Percentiles rank a stretch among this genome's conserved stretches.
These are phyloP conservation scores for Andrena haemorrhoa DNA, from an alignment of 2,888 invertebrate species.

Conservation along the genomic window DNA sequence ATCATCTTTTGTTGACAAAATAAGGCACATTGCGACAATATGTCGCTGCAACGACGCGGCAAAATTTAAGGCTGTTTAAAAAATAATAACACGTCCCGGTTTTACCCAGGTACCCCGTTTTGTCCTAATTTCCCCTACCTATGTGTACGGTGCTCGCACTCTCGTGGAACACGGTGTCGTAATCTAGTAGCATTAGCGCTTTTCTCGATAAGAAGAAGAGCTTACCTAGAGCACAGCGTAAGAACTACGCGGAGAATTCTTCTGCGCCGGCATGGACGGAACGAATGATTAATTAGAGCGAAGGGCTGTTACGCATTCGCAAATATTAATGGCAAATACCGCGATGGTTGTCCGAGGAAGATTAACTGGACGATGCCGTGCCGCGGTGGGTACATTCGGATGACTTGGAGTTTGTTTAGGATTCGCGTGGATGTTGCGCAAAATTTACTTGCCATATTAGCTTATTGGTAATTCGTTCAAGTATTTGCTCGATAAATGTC, in stretches of 20 bases:
- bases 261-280: neutral
- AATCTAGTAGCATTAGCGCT: neutral
- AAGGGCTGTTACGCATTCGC: conserved; percentile 39
- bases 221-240: no score
- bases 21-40: no score
- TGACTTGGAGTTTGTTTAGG: conserved; percentile 65
- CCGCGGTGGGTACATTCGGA: conserved; percentile 60
- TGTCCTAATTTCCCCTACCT: no score
- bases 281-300: conserved; percentile 26
- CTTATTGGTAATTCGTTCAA: conserved; percentile 52
- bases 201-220: no score
- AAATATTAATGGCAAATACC: conserved; percentile 69
- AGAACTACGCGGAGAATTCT: neutral
- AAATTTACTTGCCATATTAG: conserved; percentile 66
- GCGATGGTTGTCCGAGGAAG: conserved; percentile 49
- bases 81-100: no score
- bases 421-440: conserved; percentile 53
- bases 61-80: no score
- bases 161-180: neutral
- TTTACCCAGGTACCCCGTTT: no score
- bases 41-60: no score
- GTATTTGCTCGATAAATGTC: conserved; percentile 67
- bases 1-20: no score
- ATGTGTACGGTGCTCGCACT: neutral
- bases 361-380: conserved; percentile 56